Conservation (phyloP, 2,888 invertebrate species). For the Silvanus unidentatus region DNA sequence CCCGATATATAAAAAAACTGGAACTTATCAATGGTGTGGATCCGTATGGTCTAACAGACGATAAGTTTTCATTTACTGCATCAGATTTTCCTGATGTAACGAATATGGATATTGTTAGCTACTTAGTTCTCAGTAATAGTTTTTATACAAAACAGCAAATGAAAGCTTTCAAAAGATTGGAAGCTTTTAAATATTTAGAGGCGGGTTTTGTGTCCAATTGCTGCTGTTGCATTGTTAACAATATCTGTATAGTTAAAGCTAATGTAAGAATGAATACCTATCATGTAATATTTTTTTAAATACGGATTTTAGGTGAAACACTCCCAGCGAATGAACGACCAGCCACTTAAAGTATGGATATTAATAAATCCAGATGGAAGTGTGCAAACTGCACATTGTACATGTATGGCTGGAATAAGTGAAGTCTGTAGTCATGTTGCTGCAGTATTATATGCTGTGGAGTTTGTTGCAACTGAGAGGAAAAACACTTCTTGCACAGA, state of each 20-base stretch:
- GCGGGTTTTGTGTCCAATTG: no score
- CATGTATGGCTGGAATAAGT: slow-evolving; percentile 18
- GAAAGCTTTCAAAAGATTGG: neutral
- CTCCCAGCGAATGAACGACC: slow-evolving; percentile 14
- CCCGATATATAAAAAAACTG: no score
- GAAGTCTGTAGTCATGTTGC: slow-evolving; percentile 20
- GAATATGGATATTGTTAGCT: slow-evolving; percentile 35
- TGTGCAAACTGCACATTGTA: slow-evolving; percentile 16
- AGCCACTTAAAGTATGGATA: slow-evolving; percentile 9
- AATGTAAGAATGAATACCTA: no score
- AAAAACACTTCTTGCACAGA: slow-evolving; percentile 11
- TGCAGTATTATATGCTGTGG: slow-evolving; percentile 11
- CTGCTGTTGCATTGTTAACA: no score
- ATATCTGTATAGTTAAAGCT: no score
- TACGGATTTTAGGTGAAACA: slow-evolving; percentile 13
- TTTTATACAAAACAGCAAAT: slow-evolving; percentile 3
- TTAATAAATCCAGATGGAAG: slow-evolving; percentile 12
- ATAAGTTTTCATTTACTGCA: no score
- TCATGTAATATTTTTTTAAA: no score
- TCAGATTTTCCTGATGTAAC: neutral
- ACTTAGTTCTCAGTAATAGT: neutral
- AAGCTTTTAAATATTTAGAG: no score
- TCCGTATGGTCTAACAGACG: no score
- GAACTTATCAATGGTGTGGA: no score
- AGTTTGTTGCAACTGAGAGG: neutral